Conservation (phyloP, 1,140 invertebrate genomes). For the Trypoxylus dichotomus region DNA sequence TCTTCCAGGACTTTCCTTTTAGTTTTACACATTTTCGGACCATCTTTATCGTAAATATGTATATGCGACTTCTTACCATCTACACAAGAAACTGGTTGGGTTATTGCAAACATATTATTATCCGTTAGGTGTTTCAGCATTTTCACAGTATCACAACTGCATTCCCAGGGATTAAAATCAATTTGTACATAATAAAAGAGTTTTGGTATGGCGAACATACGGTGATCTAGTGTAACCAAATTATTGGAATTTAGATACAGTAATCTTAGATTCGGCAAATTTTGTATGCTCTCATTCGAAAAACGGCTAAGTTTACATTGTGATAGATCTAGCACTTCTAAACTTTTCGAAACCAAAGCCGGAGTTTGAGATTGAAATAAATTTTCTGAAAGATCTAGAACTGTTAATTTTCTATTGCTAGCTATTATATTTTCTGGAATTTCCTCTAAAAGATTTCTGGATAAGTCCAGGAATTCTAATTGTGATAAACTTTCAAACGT, state of each 20-base stretch:
- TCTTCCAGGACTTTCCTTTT: neutral
- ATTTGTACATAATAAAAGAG: conserved; percentile 4
- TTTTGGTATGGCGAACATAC: conserved; percentile 14
- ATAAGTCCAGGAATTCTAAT: conserved; percentile 27
- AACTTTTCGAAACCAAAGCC: conserved; percentile 1
- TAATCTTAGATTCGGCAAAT: conserved; percentile 12
- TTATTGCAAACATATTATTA: conserved; percentile 10
- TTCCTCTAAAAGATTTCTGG: conserved; percentile 23
- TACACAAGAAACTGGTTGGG: neutral
- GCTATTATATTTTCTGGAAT: conserved; percentile 11
- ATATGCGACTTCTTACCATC: neutral
- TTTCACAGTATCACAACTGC: conserved; percentile 29
- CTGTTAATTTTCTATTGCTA: conserved; percentile 18
- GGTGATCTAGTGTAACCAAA: neutral
- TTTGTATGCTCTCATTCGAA: neutral
- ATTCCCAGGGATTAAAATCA: conserved; percentile 23
- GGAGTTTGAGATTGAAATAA: conserved; percentile 16
- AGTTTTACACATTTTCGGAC: neutral
- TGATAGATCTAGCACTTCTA: conserved; percentile 22
- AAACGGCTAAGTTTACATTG: neutral
- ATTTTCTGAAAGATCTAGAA: conserved; percentile 25
- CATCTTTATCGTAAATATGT: conserved; percentile 24
- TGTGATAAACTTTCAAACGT: conserved; percentile 2
- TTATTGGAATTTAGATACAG: conserved; percentile 28
- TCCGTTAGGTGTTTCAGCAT: conserved; percentile 15